phyloP scores from a whole-genome alignment of 30 jellyfish, hydroid and myxozoan species.

The Haliclystus octoradiatus region DNA sequence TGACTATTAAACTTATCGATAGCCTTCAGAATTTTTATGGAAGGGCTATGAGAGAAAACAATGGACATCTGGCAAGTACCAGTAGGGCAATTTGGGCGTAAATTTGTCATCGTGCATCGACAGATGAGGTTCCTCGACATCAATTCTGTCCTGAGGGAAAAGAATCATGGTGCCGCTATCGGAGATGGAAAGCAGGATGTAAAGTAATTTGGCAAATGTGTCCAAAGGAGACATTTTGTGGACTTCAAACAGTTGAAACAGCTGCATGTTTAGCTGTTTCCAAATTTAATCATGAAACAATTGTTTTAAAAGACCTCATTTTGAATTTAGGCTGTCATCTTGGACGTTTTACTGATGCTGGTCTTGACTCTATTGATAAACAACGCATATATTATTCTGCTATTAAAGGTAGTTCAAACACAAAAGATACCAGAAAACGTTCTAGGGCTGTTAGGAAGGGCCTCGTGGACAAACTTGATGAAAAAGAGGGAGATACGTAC shows the following conservation, averaged over 20 bases:
- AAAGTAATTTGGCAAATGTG: background rate
- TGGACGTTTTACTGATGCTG: background rate
- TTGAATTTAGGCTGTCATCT: background rate
- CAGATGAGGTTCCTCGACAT: conserved; percentile 10
- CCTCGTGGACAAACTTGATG: too few relatives aligned
- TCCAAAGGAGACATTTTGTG: background rate
- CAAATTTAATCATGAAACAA: background rate
- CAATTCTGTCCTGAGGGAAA: conserved; percentile 11
- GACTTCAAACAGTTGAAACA: background rate
- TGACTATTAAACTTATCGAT: background rate
- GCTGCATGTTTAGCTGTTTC: background rate
- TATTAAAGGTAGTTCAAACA: background rate
- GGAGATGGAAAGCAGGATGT: background rate
- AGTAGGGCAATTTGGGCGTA: background rate
- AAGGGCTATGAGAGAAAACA: background rate
- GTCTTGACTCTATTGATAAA: background rate
- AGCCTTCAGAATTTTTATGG: background rate
- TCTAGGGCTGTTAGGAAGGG: background rate
- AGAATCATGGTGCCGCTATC: conserved; percentile 9
- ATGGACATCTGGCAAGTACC: background rate
- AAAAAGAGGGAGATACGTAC: too few relatives aligned
- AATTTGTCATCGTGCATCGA: background rate
- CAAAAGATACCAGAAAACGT: background rate
- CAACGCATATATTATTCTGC: background rate
- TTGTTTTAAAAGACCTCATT: background rate